phyloP scores from a whole-genome alignment of 2,797 vertebrate genomes.

The Scyliorhinus canicula region DNA sequence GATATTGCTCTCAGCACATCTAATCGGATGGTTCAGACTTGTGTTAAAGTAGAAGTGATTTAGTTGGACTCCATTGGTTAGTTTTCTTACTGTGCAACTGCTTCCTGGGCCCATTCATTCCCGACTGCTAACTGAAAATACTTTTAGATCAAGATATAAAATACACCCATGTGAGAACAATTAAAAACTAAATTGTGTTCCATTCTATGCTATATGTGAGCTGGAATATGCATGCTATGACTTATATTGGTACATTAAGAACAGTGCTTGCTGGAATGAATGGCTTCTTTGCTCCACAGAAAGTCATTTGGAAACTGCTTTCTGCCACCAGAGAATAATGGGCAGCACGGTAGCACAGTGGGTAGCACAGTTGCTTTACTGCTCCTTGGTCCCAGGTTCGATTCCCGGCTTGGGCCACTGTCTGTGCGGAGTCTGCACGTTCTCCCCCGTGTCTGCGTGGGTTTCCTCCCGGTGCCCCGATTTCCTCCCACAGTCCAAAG shows the following conservation, averaged over 20 bases:
- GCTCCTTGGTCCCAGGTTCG: too few species aligned
- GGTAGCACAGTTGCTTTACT: too few species aligned
- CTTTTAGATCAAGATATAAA: background rate
- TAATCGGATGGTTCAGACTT: background rate
- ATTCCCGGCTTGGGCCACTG: too few species aligned
- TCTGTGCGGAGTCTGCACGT: too few species aligned
- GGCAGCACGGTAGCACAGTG: too few species aligned
- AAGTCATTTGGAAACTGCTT: background rate
- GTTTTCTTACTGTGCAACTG: background rate
- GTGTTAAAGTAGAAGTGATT: background rate
- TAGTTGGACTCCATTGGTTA: background rate
- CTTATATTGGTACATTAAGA: background rate
- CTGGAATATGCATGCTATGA: background rate
- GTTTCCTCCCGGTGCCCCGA: too few species aligned
- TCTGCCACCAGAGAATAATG: too few species aligned
- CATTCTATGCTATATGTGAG: background rate
- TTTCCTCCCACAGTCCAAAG: too few species aligned
- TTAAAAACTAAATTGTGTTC: background rate
- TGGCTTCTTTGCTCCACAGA: background rate
- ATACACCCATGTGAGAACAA: background rate
- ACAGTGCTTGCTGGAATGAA: background rate
- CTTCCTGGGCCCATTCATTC: background rate
- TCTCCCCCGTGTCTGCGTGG: too few species aligned
- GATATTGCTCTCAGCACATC: background rate
- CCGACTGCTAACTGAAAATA: background rate